Percentiles rank a stretch among this genome's conserved stretches.
Evolutionary conservation across 1,140 invertebrate genomes (phyloP).

Genomic region (Dendrolimus punctatus): DNA sequence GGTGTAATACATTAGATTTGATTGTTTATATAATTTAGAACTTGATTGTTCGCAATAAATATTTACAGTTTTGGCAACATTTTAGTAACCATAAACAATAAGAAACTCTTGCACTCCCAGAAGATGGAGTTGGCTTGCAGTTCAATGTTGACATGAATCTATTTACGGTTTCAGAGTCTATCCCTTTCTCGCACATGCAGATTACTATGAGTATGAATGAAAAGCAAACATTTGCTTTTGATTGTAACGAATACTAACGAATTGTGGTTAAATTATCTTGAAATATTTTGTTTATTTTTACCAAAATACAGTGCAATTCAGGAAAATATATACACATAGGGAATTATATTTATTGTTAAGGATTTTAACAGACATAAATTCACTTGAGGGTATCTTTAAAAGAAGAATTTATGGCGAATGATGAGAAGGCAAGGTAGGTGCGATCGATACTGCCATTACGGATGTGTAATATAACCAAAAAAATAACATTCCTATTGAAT

Average conservation of each 20-base stretch:
- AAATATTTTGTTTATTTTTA: conserved; percentile 50
- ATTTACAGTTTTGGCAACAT: conserved; percentile 19
- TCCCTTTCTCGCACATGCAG: conserved; percentile 29
- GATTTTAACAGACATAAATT: conserved; percentile 23
- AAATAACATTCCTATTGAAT: conserved; percentile 9
- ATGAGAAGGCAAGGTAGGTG: conserved; percentile 59
- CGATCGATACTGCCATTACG: conserved; percentile 60
- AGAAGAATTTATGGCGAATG: conserved; percentile 51
- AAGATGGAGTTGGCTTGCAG: conserved; percentile 46
- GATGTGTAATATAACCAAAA: conserved; percentile 40
- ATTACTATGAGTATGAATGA: conserved; percentile 15
- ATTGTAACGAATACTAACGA: conserved; percentile 68
- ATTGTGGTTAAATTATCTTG: conserved; percentile 53
- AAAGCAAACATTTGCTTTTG: conserved; percentile 40
- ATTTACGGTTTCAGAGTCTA: conserved; percentile 30
- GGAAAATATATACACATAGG: conserved; percentile 21
- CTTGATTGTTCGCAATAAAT: too few species aligned
- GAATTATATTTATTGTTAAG: conserved; percentile 21
- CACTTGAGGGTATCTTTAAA: conserved; percentile 6
- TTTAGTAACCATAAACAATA: conserved; percentile 31
- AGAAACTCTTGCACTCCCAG: conserved; percentile 19
- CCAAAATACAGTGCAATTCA: conserved; percentile 43
- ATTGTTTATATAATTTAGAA: too few species aligned
- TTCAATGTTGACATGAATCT: conserved; percentile 37
- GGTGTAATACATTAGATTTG: too few species aligned